Conservation (phyloP, 53 echinoderm and acorn worm species). For the Henricia sp. region DNA sequence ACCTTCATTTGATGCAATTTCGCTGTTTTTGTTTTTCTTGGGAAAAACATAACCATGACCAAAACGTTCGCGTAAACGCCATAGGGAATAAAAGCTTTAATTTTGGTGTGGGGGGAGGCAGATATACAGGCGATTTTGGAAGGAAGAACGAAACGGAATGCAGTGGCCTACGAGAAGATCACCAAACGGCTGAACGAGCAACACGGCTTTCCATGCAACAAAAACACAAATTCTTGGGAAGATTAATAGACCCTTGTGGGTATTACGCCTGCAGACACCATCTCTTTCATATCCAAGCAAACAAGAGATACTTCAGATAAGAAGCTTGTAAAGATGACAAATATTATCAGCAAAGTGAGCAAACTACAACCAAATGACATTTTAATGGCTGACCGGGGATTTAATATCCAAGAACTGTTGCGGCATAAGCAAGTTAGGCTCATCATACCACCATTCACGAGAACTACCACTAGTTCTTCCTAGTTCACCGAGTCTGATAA, state of each 20-base stretch:
- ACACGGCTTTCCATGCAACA: too few relatives aligned
- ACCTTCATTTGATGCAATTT: too few relatives aligned
- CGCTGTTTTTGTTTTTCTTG: too few relatives aligned
- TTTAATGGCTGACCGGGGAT: constrained; percentile 76
- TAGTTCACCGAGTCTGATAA: constrained; percentile 65
- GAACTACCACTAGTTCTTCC: constrained; percentile 52
- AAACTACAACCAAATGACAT: constrained; percentile 61
- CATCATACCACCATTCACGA: constrained; percentile 70
- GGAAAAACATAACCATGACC: too few relatives aligned
- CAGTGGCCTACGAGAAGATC: too few relatives aligned
- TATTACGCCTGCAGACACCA: too few relatives aligned
- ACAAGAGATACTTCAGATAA: constrained; percentile 78
- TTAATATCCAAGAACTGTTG: constrained; percentile 76
- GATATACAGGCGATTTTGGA: too few relatives aligned
- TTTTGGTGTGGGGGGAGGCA: too few relatives aligned
- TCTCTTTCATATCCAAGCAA: constrained; percentile 63
- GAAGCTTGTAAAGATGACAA: constrained; percentile 64
- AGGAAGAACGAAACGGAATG: too few relatives aligned
- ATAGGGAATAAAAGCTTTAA: too few relatives aligned
- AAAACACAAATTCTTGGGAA: constrained; percentile 60
- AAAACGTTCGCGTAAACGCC: too few relatives aligned
- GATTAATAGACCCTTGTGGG: constrained; percentile 77
- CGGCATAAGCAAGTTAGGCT: constrained; percentile 68
- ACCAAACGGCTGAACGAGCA: too few relatives aligned
- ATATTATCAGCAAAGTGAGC: constrained; percentile 58